Evolutionary conservation across 2,888 invertebrate genomes (phyloP), one percentile per base, ranked within the genome.

Genomic region (Congeria kusceri): DNA sequence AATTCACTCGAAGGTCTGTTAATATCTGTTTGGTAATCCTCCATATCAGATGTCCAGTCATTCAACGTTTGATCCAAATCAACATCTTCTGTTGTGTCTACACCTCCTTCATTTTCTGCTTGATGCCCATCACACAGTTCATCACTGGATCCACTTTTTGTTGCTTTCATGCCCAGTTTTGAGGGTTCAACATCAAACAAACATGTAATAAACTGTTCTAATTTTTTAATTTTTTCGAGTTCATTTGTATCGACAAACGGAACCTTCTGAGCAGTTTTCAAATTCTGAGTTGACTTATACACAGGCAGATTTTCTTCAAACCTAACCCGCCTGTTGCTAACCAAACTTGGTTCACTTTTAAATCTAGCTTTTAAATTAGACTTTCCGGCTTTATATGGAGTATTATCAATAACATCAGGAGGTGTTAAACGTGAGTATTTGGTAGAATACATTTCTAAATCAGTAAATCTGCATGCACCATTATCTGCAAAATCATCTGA

Each of bases 101-200:
- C 39, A 39, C 39, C 39, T 39, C 1, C 15, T 39, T 39, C 39
- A 39, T 39, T 39, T 11, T 39, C 39, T 39, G 15, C 9, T 3
- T 15, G 4, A 11, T 39, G 39, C 9, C 15, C 9, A 39, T 39
- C 39, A 39, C 15, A 1, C 9, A 39, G 13, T 39, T 39, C 9
- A 9, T 39, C 39, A 39, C n/a, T n/a, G n/a, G n/a, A n/a, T n/a
- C n/a, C n/a, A n/a, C n/a, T n/a, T n/a, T n/a, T n/a, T n/a, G 39
- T 39, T 39, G 3, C 39, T 39, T 15, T 39, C 39, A 46, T 46
- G 28, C 73, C 46, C 23, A 71, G 18, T 46, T 77, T 77, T 62
- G 77, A 77, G 20, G 77, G 77, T 49, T 80, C 80, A 32, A 63
- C 53, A 56, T 79, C 79, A 71, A 83, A 83, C 29, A 83, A 27